phyloP scores from a whole-genome alignment of 1,140 invertebrate species.

The Heliconius melpomene region DNA sequence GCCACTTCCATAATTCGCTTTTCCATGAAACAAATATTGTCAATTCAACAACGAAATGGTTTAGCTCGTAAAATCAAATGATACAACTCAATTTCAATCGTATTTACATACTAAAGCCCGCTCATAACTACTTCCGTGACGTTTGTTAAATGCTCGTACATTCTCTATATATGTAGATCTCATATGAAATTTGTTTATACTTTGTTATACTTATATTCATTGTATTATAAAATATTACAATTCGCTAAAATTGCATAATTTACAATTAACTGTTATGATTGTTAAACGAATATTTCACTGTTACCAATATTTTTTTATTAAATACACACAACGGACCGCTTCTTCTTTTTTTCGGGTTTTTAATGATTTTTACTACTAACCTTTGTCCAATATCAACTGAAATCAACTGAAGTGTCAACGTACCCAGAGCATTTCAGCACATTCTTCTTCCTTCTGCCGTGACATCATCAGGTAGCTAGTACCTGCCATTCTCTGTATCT shows the following conservation, averaged over 20 bases:
- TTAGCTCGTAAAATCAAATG: constrained; percentile 31
- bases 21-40: constrained; percentile 16
- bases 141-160: background rate
- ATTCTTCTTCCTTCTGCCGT: too few relatives aligned
- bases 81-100: constrained; percentile 29
- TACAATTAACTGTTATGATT: too few relatives aligned
- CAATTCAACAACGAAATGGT: constrained; percentile 25
- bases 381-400: too few relatives aligned
- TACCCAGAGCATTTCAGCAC: too few relatives aligned
- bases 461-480: too few relatives aligned
- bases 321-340: too few relatives aligned
- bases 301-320: too few relatives aligned
- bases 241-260: background rate
- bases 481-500: too few relatives aligned
- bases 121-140: constrained; percentile 17
- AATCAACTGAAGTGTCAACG: too few relatives aligned
- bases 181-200: background rate
- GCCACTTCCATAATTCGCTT: background rate
- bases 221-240: background rate
- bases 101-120: constrained; percentile 26
- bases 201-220: background rate
- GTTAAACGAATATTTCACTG: too few relatives aligned
- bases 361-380: too few relatives aligned
- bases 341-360: too few relatives aligned
- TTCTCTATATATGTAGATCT: background rate